phyloP scores from a whole-genome alignment of 1,140 invertebrate species.

The Drosophila erecta region DNA sequence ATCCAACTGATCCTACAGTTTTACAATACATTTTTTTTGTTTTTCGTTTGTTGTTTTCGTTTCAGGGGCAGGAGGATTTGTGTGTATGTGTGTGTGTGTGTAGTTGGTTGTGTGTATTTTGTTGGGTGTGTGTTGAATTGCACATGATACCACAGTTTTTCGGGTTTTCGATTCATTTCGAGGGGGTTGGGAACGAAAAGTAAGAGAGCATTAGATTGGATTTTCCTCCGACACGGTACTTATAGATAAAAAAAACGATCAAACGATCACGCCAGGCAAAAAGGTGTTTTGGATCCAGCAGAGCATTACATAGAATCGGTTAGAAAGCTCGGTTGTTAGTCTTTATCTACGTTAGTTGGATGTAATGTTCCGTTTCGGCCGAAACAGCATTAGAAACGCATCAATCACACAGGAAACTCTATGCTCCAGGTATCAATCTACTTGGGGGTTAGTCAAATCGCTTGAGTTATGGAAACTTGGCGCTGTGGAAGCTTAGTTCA shows the following conservation, averaged over 20 bases:
- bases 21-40: conserved; percentile 64
- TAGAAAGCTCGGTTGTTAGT: conserved; percentile 48
- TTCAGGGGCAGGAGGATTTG: conserved; percentile 68
- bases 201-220: conserved; percentile 84
- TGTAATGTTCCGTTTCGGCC: conserved; percentile 4
- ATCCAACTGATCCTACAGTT: conserved; percentile 92
- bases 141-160: conserved; percentile 70
- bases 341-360: conserved; percentile 34
- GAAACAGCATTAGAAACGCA: conserved; percentile 56
- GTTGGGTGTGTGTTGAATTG: conserved; percentile 52
- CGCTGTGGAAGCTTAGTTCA: conserved; percentile 2
- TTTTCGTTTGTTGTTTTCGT: conserved; percentile 21
- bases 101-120: conserved; percentile 35
- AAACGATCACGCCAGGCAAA: conserved; percentile 42
- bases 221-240: conserved; percentile 56
- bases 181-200: conserved; percentile 64
- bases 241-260: conserved; percentile 60
- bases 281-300: conserved; percentile 38
- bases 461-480: conserved; percentile 15
- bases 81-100: conserved; percentile 21
- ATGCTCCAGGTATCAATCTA: conserved; percentile 30
- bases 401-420: conserved; percentile 52
- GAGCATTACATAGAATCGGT: conserved; percentile 29
- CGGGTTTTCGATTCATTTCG: conserved; percentile 36
- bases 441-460: conserved; percentile 28